These are phyloP conservation scores for Chrosomus eos DNA, from an alignment of 2,797 vertebrate genomes.

Conservation along the genomic window DNA sequence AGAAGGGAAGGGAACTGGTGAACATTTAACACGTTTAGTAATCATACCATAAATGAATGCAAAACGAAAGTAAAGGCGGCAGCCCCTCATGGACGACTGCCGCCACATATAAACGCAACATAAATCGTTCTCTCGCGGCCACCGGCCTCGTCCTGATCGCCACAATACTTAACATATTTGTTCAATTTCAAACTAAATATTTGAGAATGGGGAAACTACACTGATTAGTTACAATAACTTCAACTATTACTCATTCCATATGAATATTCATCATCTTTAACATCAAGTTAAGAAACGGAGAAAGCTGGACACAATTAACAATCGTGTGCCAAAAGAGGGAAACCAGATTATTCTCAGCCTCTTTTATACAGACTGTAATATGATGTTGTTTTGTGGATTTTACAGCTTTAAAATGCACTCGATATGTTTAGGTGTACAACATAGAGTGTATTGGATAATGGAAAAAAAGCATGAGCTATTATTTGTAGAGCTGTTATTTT, in stretches of 20 bases:
- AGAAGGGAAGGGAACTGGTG: too few species aligned
- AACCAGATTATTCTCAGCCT: neutral
- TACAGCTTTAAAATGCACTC: neutral
- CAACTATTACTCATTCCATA: neutral
- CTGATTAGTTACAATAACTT: neutral
- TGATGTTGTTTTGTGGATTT: neutral
- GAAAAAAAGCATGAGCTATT: neutral
- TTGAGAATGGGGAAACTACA: neutral
- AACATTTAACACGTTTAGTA: too few species aligned
- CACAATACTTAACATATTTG: neutral
- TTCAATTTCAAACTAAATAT: neutral
- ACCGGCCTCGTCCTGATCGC: too few species aligned
- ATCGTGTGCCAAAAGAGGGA: neutral
- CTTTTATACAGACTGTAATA: neutral
- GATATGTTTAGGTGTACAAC: neutral
- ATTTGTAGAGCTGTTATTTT: neutral
- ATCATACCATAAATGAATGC: too few species aligned
- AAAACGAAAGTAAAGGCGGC: too few species aligned
- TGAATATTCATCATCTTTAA: neutral
- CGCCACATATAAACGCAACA: too few species aligned
- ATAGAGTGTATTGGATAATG: neutral
- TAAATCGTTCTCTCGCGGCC: too few species aligned
- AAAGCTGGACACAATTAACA: neutral
- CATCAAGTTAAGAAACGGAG: neutral
- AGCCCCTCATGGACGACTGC: too few species aligned